Conservation (phyloP, 2,113 vertebrate genomes). For the Centropristis striata region DNA sequence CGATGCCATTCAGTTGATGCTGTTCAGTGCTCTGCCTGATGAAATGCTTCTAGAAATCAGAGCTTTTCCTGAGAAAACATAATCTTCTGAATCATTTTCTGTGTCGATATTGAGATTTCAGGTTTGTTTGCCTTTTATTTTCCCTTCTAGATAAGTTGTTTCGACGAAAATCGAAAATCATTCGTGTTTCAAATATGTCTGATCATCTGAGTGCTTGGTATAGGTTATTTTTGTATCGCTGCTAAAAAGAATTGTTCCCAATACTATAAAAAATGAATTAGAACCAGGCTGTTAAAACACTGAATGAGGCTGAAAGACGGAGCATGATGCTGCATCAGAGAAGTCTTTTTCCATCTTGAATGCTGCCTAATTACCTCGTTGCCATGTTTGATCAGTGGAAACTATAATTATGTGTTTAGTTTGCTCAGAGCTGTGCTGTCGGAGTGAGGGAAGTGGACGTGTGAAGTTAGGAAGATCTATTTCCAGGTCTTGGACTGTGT, state of each 20-base stretch:
- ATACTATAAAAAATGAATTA: background rate
- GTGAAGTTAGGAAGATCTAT: conserved; percentile 6
- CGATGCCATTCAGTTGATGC: background rate
- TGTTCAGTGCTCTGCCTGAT: background rate
- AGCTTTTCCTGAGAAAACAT: no score
- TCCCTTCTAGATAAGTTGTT: background rate
- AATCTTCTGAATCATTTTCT: background rate
- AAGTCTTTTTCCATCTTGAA: conserved; percentile 7
- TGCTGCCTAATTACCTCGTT: conserved; percentile 5
- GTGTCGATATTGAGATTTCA: background rate
- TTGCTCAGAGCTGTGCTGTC: conserved; percentile 3
- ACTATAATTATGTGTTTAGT: conserved; percentile 16
- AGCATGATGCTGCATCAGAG: background rate
- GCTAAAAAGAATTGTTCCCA: background rate
- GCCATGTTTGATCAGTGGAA: conserved; percentile 14
- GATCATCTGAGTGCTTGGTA: background rate
- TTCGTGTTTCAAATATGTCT: background rate
- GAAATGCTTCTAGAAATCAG: background rate
- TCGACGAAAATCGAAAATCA: background rate
- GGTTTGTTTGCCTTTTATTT: background rate
- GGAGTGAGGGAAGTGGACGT: conserved; percentile 14
- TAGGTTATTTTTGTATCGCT: background rate
- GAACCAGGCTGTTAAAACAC: background rate
- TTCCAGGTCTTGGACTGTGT: conserved; percentile 26
- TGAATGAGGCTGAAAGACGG: background rate